Percentiles rank a stretch among this genome's conserved stretches.
phyloP scores from a whole-genome alignment of 2,888 invertebrate species.

The Tiliacea citrago region DNA sequence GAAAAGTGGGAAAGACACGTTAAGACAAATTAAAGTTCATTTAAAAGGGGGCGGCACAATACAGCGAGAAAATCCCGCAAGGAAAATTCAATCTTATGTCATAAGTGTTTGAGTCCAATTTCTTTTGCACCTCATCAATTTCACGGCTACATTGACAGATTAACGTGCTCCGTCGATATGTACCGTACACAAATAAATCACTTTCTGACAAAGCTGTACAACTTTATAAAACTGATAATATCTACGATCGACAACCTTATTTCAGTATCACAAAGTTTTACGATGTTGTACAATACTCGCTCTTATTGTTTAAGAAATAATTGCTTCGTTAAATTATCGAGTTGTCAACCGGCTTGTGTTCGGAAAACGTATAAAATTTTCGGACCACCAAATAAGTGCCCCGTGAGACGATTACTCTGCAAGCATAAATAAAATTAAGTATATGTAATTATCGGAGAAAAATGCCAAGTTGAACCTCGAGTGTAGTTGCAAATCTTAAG shows the following conservation, averaged over 20 bases:
- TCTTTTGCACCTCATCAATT: slow-evolving; percentile 18
- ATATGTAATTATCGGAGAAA: slow-evolving; percentile 75
- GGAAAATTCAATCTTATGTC: slow-evolving; percentile 38
- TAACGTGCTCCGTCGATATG: slow-evolving; percentile 62
- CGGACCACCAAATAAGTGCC: slow-evolving; percentile 80
- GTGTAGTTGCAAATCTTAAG: slow-evolving; percentile 64
- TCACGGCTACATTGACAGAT: slow-evolving; percentile 62
- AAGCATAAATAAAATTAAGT: slow-evolving; percentile 77
- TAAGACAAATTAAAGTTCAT: slow-evolving; percentile 62
- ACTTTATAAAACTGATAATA: slow-evolving; percentile 79
- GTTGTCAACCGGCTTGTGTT: slow-evolving; percentile 63
- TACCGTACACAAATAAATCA: slow-evolving; percentile 73
- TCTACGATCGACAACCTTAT: slow-evolving; percentile 65
- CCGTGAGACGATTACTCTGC: slow-evolving; percentile 71
- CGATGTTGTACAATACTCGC: slow-evolving; percentile 62
- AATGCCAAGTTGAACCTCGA: slow-evolving; percentile 59
- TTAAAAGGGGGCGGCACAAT: slow-evolving; percentile 57
- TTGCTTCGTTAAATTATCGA: slow-evolving; percentile 62
- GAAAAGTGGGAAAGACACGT: slow-evolving; percentile 44
- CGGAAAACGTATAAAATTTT: slow-evolving; percentile 73
- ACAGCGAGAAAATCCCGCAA: not conserved
- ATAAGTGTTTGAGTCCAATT: slow-evolving; percentile 27
- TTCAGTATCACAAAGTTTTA: slow-evolving; percentile 45
- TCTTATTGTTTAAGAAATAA: slow-evolving; percentile 67
- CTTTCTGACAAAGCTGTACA: slow-evolving; percentile 74